Base-by-base conservation (phyloP, 2,888 invertebrate genomes). In the Chelonus formosanus region DNA sequence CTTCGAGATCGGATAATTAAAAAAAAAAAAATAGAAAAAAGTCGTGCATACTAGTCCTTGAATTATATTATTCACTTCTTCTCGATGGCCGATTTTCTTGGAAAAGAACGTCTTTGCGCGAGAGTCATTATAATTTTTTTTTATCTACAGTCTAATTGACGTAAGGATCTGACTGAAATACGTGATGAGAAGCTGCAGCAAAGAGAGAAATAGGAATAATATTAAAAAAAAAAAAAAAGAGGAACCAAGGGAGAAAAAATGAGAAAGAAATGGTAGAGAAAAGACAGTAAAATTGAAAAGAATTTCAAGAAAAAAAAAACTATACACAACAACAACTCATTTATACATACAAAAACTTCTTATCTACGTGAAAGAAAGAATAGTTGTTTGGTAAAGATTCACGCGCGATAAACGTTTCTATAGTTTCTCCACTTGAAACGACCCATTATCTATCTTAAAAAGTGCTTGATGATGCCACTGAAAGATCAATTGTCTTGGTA, bases 351-450 rank as follows among this genome's bases (percentile, higher is more conserved):
- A 40, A 53, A 56, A 20, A 52, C 40, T 53, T 52, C 32, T 43
- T 48, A 50, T 62, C 59, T 50, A 67, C 52, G 64, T 60, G 50
- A 31, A 36, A 40, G 20, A 45, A 63, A 52, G 31, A 65, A 69
- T 63, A 59, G 60, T 65, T 59, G 57, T 65, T 63, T 50, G 43
- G 52, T 50, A 56, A 65, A 68, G 68, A 71, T 71, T 69, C 65
- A 68, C 71, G 63, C 64, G 68, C 63, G 68, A 71, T 69, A 71
- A 71, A 71, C 66, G 68, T 63, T 70, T 69, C 48, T 63, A 60
- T 65, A 52, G 32, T 68, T 69, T 68, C 64, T 62, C 67, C 52
- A 59, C 50, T 63, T 40, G 52, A 63, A 71, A 68, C 63, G 67
- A 66, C 63, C 68, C 69, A 71, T 71, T 69, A 71, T 56, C 65